phyloP scores from a whole-genome alignment of 2,113 vertebrate species.

The Fregata magnificens region DNA sequence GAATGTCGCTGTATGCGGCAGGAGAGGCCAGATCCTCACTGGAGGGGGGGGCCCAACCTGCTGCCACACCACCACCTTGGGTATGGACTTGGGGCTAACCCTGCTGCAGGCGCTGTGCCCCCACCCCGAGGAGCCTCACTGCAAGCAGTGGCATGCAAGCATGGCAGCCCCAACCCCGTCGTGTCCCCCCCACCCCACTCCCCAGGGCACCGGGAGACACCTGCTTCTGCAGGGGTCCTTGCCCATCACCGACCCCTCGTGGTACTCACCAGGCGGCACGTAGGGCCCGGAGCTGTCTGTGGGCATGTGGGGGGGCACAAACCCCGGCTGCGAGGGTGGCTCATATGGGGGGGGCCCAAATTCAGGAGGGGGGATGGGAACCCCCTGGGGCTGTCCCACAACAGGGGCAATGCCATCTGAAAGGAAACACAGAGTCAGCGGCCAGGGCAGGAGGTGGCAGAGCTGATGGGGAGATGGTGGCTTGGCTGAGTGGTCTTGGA shows the following conservation, averaged over 20 bases:
- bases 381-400: conserved; percentile 79
- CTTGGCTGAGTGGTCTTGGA: not conserved
- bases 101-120: not conserved
- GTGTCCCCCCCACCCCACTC: too few species aligned
- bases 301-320: conserved; percentile 85
- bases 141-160: not conserved
- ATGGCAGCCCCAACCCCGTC: rapidly evolving
- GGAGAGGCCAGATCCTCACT: not conserved
- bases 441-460: not conserved
- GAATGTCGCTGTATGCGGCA: rapidly evolving
- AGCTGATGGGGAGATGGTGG: not conserved
- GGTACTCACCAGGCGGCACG: conserved; percentile 77
- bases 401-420: conserved; percentile 70
- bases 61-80: not conserved
- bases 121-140: rapidly evolving
- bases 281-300: conserved; percentile 78
- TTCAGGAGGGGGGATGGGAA: conserved; percentile 85
- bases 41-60: rapidly evolving
- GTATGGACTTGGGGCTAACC: not conserved
- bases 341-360: conserved; percentile 94
- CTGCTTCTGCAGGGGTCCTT: too few species aligned
- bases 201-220: not conserved
- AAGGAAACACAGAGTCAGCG: not conserved
- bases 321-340: conserved; percentile 80
- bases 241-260: rapidly evolving